Base-by-base conservation (phyloP, 1,140 invertebrate genomes). In the Drosophila sechellia region DNA sequence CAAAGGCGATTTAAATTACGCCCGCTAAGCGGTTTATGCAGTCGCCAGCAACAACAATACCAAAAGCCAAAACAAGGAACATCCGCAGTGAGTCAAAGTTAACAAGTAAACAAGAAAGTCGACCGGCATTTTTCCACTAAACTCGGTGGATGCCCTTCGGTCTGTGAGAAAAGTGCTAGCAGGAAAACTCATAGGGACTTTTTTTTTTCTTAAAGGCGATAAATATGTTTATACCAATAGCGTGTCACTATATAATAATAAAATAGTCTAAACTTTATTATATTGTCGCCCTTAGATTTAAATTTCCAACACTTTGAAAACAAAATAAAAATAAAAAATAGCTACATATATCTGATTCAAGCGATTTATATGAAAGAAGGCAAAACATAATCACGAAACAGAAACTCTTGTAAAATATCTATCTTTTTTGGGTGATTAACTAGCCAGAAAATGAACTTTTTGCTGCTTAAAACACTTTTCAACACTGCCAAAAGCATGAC, bases 1-100 rank as follows among this genome's bases (percentile, higher is more conserved):
- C 81, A 84, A 87, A 87, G 69, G 83, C 58, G 83, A 86, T 87
- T 86, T 86, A 81, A 86, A 86, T 86, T 87, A 86, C 79, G 75
- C 83, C 71, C 40, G 83, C 75, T 86, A 86, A 86, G 83, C 83
- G 83, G 70, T 81, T 86, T 86, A 86, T 87, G 71, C 61, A 75
- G 27, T 48, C 64, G 10, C 17, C 75, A 64, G 50, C 59, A 75
- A 68, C 55, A 60, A 65, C 53, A 68, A 66, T 71, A 31, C 56
- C 56, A 46, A 55, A 31, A 34, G 42, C 13, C 61, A 54, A 34
- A 76, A 66, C 61, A 43, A 75, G 71, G 59, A 58, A 58, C 74
- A 68, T 58, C 55, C 42, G 72, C 60, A 54, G 46, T 37, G 60
- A 53, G 68, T 70, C 66, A 78, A 68, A 83, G 74, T 74, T 74